Percentiles rank a stretch among this genome's conserved stretches.
Conservation (phyloP, 2,797 vertebrate genomes). For the Poecilia wingei region DNA sequence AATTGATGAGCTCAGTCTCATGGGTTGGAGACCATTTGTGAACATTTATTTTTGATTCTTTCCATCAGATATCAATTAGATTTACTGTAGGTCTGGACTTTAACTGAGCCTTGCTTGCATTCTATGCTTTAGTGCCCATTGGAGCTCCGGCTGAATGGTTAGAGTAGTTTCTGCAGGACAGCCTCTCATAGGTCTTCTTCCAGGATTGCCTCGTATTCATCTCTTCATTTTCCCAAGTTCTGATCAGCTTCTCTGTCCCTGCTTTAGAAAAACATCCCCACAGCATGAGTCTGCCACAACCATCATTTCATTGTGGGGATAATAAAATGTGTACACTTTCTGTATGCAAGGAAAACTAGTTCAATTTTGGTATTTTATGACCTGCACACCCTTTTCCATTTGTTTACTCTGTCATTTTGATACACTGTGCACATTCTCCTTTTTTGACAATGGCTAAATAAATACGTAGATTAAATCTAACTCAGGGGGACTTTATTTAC, state of each 20-base stretch:
- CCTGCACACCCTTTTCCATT: background rate
- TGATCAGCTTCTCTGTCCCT: slow-evolving; percentile 1
- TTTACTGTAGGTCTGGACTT: background rate
- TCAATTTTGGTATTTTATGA: background rate
- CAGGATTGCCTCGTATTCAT: background rate
- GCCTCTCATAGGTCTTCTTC: too few relatives aligned
- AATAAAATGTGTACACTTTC: background rate
- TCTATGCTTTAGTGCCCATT: background rate
- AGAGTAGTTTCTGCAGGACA: background rate
- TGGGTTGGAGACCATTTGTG: background rate
- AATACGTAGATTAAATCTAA: background rate
- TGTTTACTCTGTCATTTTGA: background rate
- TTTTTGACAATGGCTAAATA: background rate
- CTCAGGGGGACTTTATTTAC: background rate
- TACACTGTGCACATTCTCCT: background rate
- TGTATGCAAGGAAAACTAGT: background rate
- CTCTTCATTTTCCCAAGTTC: background rate
- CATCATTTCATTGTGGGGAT: background rate
- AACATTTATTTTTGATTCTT: background rate
- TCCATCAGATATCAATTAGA: background rate
- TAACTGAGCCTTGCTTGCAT: background rate
- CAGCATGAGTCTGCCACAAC: background rate
- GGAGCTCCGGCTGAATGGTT: background rate
- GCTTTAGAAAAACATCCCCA: background rate
- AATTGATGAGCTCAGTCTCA: background rate